Evolutionary conservation across 2,797 vertebrate genomes (phyloP).

Genomic region (Rhinophrynus dorsalis): DNA sequence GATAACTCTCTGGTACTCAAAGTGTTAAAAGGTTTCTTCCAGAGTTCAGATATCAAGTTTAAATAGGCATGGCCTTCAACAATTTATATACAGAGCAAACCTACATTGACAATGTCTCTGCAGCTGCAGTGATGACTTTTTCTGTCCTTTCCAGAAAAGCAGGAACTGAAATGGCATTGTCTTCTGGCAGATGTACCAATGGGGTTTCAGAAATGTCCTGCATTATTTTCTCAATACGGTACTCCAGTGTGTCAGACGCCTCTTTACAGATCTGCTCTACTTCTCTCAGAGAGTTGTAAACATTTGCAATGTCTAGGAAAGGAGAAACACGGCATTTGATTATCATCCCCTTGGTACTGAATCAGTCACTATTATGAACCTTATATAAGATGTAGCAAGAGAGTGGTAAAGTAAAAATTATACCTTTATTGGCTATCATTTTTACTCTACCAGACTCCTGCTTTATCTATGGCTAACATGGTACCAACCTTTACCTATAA

Average conservation of each 20-base stretch:
- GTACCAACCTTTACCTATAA: too few species aligned
- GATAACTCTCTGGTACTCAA: too few species aligned
- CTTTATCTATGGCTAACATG: too few species aligned
- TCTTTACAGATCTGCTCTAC: constrained; percentile 67
- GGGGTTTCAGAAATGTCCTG: constrained; percentile 63
- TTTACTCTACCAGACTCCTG: too few species aligned
- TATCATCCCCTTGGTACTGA: too few species aligned
- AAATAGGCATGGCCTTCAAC: background rate
- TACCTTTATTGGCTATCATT: too few species aligned
- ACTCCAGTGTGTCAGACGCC: constrained; percentile 71
- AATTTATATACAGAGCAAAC: background rate
- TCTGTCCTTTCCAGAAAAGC: constrained; percentile 69
- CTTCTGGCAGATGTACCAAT: constrained; percentile 71
- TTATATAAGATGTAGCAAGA: too few species aligned
- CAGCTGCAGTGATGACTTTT: constrained; percentile 55
- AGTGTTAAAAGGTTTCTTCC: too few species aligned
- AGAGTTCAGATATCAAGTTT: too few species aligned
- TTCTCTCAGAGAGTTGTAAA: constrained; percentile 61
- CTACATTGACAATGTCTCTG: constrained; percentile 43
- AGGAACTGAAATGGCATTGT: constrained; percentile 61
- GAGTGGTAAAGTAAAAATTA: too few species aligned
- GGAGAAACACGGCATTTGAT: background rate
- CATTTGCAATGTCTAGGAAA: constrained; percentile 66
- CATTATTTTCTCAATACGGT: constrained; percentile 71
- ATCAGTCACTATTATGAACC: too few species aligned